Evolutionary conservation across 2,797 vertebrate species (phyloP).

Genomic region (Kryptolebias ocellatus): DNA sequence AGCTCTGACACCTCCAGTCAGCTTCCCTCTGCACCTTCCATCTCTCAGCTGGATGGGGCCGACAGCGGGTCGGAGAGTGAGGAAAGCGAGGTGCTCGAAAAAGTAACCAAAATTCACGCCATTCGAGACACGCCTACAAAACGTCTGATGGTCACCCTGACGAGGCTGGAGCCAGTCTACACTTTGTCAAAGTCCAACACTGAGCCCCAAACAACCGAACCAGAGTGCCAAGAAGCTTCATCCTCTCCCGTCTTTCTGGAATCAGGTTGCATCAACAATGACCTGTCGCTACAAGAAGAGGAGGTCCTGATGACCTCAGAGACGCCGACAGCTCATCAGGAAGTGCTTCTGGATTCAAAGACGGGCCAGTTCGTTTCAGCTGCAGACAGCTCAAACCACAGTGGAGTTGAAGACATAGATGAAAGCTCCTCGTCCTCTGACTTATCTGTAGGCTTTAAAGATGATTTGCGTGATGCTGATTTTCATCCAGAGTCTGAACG

Average conservation of each 20-base stretch:
- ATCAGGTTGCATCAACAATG: slow-evolving; percentile 18
- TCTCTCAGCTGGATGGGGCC: slow-evolving; percentile 89
- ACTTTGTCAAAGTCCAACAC: slow-evolving; percentile 21
- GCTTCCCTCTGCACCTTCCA: slow-evolving; percentile 70
- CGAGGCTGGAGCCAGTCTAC: slow-evolving; percentile 62
- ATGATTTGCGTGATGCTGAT: slow-evolving; percentile 66
- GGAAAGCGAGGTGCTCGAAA: slow-evolving; percentile 62
- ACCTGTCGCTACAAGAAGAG: slow-evolving; percentile 59
- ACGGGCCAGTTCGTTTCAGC: slow-evolving; percentile 68
- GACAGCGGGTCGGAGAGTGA: slow-evolving; percentile 90
- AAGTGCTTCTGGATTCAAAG: slow-evolving; percentile 66
- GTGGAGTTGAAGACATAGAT: slow-evolving; percentile 27
- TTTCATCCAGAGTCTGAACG: slow-evolving; percentile 52
- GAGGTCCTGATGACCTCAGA: slow-evolving; percentile 55
- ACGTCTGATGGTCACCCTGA: slow-evolving; percentile 55
- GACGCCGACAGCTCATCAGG: slow-evolving; percentile 16
- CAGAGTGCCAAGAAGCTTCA: slow-evolving; percentile 18
- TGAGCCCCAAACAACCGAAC: slow-evolving; percentile 26
- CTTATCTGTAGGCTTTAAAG: slow-evolving; percentile 62
- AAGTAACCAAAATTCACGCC: slow-evolving; percentile 24
- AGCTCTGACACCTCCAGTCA: slow-evolving; percentile 52
- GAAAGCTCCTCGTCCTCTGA: slow-evolving; percentile 52
- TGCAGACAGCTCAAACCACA: slow-evolving; percentile 25
- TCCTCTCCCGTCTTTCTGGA: slow-evolving; percentile 38
- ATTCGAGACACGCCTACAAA: slow-evolving; percentile 58